Evolutionary conservation across 2,113 vertebrate species (phyloP), one percentile per base, ranked within the genome.

Genomic region (Lepus europaeus): DNA sequence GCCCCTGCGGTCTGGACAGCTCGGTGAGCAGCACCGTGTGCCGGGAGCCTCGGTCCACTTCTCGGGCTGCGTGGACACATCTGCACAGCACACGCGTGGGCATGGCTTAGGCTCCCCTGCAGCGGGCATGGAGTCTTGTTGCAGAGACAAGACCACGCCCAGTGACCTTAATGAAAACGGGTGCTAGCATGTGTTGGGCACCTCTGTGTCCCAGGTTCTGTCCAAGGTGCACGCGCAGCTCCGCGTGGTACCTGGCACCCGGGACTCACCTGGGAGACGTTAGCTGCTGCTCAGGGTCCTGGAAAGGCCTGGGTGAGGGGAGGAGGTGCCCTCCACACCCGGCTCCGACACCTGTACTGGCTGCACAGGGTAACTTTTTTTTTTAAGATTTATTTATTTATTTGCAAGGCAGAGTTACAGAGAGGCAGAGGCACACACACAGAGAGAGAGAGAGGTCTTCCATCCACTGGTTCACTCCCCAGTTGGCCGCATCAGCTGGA

Each of bases 211-310:
- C 9, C 1, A 1, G 19, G 23, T 12, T 49, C 59, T 20, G 33
- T 14, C 7, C 11, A 5, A 3, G 22, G n/a, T 23, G 1, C 25
- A 3, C 59, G 45, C 49, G 1, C 25, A 11, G n/a, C 29, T 19
- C 72, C 5, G 0, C 6, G 0, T 3, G 6, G 29, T 3, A 56
- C 39, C 59, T 5, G 17, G 53, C 51, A 56, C 19, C 0, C n/a
- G 10, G 29, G 69, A 56, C 14, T 22, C 6, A 0, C 4, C 19
- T 59, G 56, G 56, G 56, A 59, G 56, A 59, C 17, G 19, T 59
- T 14, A 59, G 2, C n/a, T 8, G 2, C 1, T 3, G 4, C 9
- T 29, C 0, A 0, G 9, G 10, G 49, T 10, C 63, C 39, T 12
- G 5, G 53, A 9, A 82, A 80, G 87, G n/a, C 17, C 66, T n/a